phyloP scores from a whole-genome alignment of 2,113 vertebrate species.

The Sciurus niger region DNA sequence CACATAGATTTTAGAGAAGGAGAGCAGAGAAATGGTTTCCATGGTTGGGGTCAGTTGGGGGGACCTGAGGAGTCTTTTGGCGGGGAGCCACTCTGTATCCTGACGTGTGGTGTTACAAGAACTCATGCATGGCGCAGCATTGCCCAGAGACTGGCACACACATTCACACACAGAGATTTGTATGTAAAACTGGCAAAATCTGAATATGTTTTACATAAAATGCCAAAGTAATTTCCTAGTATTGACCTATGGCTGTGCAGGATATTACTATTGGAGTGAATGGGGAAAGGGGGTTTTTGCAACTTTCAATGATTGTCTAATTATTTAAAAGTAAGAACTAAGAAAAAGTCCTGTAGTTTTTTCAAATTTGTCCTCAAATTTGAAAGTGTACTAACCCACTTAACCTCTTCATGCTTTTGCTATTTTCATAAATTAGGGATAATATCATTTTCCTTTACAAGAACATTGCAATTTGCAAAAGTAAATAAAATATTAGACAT shows the following conservation, averaged over 20 bases:
- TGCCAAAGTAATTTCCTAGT: not conserved
- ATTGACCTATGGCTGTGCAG: not conserved
- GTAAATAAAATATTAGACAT: not conserved
- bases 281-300: rapidly evolving
- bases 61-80: rapidly evolving
- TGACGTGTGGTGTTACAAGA: not conserved
- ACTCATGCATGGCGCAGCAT: not conserved
- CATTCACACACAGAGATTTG: not conserved
- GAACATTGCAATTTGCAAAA: conserved; percentile 22
- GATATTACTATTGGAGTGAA: not conserved
- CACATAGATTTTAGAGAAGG: not conserved
- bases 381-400: not conserved
- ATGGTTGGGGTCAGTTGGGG: not conserved
- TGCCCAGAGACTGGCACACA: not conserved
- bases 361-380: not conserved
- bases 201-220: not conserved
- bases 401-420: not conserved
- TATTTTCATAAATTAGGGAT: not conserved
- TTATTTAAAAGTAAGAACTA: not conserved
- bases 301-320: not conserved
- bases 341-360: not conserved
- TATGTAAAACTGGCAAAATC: not conserved
- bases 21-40: not conserved
- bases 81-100: not conserved
- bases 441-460: not conserved